Evolutionary conservation across 2,797 vertebrate genomes (phyloP).

Genomic region (Coregonus sp.): DNA sequence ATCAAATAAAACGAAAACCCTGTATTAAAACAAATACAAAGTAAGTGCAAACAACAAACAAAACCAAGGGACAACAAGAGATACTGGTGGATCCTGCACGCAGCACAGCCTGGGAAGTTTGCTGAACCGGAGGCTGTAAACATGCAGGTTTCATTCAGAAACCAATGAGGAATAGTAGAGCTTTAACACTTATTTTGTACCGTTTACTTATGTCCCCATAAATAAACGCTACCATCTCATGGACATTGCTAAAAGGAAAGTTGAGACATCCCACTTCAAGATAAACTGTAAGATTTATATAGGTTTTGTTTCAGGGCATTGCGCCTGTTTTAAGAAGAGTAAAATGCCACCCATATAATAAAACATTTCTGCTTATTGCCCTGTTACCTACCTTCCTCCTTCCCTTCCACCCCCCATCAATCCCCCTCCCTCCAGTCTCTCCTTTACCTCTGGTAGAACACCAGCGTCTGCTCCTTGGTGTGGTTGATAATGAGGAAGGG

Average conservation of each 20-base stretch:
- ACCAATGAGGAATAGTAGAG: not conserved
- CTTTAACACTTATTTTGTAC: not conserved
- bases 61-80: too few relatives aligned
- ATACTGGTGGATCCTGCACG: too few relatives aligned
- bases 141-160: not conserved
- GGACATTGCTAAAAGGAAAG: not conserved
- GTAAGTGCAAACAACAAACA: not conserved
- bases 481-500: constrained; percentile 96
- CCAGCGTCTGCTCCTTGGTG: constrained; percentile 81
- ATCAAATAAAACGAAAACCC: not conserved
- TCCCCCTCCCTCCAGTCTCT: not conserved
- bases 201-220: not conserved
- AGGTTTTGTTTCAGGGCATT: not conserved
- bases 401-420: too few relatives aligned
- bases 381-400: not conserved
- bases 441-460: constrained; percentile 89
- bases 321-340: not conserved
- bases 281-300: too few relatives aligned
- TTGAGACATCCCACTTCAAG: too few relatives aligned
- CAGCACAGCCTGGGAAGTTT: not conserved
- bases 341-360: not conserved
- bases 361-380: too few relatives aligned
- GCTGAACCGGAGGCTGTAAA: not conserved
- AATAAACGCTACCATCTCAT: not conserved
- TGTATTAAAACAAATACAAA: not conserved